A percentile compares a stretch with the other conserved stretches of the same genome.
phyloP scores from a whole-genome alignment of 2,113 vertebrate species.

The Lethenteron camtschaticum region DNA sequence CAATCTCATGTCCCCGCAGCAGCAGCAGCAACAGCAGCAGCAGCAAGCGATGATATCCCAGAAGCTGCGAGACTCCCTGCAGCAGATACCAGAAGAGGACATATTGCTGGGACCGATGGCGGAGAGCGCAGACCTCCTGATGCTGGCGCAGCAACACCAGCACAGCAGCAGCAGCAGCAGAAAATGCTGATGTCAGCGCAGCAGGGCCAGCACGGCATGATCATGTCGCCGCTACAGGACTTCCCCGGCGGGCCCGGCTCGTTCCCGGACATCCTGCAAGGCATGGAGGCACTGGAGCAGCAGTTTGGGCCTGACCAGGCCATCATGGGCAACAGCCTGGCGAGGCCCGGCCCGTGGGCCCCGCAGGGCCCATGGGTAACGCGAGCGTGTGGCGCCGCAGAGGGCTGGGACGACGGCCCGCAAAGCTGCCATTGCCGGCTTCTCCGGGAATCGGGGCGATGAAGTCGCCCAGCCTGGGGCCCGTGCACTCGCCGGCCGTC shows the following conservation, averaged over 20 bases:
- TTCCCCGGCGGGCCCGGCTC: constrained; percentile 35
- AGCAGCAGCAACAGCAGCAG: constrained; percentile 11
- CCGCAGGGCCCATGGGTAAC: constrained; percentile 29
- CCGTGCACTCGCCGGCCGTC: constrained; percentile 65
- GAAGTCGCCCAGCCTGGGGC: constrained; percentile 52
- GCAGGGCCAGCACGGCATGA: constrained; percentile 34
- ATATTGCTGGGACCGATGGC: too few relatives aligned
- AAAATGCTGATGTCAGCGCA: constrained; percentile 47
- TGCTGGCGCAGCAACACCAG: too few relatives aligned
- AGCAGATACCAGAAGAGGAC: too few relatives aligned
- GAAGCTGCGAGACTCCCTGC: constrained; percentile 39
- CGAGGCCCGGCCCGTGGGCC: constrained; percentile 13
- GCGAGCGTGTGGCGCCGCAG: constrained; percentile 22
- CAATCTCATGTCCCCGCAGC: constrained; percentile 35
- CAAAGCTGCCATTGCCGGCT: constrained; percentile 25
- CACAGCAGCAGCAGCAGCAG: constrained; percentile 11
- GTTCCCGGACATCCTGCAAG: constrained; percentile 38
- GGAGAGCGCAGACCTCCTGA: too few relatives aligned
- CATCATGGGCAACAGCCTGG: constrained; percentile 12
- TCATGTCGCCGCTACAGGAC: constrained; percentile 17
- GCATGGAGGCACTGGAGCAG: constrained; percentile 28
- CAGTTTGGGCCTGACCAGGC: constrained; percentile 53
- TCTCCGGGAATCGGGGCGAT: constrained; percentile 52
- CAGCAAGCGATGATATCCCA: constrained; percentile 52
- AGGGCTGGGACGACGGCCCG: constrained; percentile 45